Percentiles rank a stretch among this genome's conserved stretches.
Conservation (phyloP, 2,888 invertebrate species). For the Spodoptera littoralis region DNA sequence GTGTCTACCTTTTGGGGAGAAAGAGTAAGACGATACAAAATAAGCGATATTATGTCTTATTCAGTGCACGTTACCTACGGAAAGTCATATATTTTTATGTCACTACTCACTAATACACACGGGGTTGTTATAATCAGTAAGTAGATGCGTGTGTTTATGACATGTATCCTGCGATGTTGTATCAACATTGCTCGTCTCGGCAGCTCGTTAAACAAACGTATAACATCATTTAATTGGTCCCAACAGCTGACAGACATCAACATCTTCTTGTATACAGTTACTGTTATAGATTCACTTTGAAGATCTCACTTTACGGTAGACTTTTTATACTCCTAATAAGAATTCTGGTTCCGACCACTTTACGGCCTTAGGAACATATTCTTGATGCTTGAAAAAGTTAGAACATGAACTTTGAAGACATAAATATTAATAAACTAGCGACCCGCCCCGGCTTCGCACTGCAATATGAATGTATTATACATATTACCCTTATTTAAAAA, state of each 20-base stretch:
- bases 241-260: slow-evolving; percentile 45
- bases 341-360: not conserved
- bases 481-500: no score
- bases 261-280: slow-evolving; percentile 17
- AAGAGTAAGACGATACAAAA: no score
- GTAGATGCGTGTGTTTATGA: slow-evolving; percentile 31
- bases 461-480: no score
- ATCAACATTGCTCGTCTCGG: slow-evolving; percentile 41
- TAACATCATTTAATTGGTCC: slow-evolving; percentile 34
- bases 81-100: not conserved
- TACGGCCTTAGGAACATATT: not conserved
- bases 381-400: no score
- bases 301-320: not conserved
- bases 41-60: no score
- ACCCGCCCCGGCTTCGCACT: no score
- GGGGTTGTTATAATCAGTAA: slow-evolving; percentile 9
- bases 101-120: not conserved
- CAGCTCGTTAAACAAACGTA: slow-evolving; percentile 44
- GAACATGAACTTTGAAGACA: no score
- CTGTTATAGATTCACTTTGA: slow-evolving; percentile 15
- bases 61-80: no score
- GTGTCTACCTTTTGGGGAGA: no score
- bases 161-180: slow-evolving; percentile 36
- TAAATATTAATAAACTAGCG: no score
- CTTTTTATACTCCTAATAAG: no score